Conservation (phyloP, 2,888 invertebrate genomes). For the Papilio demoleus region DNA sequence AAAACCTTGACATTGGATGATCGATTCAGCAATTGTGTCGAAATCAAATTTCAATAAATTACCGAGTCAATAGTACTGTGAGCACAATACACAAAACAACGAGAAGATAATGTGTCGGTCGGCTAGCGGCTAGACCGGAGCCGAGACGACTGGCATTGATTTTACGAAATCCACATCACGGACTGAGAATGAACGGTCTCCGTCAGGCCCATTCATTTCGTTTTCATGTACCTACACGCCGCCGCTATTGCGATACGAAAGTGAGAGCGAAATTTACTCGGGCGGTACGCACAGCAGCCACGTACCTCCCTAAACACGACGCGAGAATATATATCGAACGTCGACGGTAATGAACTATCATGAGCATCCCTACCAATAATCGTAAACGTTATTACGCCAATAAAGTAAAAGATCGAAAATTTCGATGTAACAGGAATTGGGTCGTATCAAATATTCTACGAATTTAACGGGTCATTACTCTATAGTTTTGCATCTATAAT, state of each 20-base stretch:
- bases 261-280: conserved; percentile 81
- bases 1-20: neutral
- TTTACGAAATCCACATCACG: conserved; percentile 80
- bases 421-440: neutral
- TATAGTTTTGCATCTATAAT: neutral
- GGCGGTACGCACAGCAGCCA: conserved; percentile 69
- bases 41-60: conserved; percentile 66
- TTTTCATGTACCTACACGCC: conserved; percentile 75
- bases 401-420: conserved; percentile 14
- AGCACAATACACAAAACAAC: conserved; percentile 70
- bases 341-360: conserved; percentile 51
- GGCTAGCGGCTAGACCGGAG: conserved; percentile 61
- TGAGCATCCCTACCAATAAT: conserved; percentile 40
- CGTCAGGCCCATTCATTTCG: conserved; percentile 81
- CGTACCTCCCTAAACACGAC: conserved; percentile 70
- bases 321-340: conserved; percentile 65
- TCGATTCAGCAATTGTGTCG: conserved; percentile 45
- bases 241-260: conserved; percentile 79
- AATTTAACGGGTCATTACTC: neutral
- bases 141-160: conserved; percentile 78
- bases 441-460: conserved; percentile 4
- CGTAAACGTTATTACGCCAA: neutral
- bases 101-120: conserved; percentile 71
- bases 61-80: conserved; percentile 60
- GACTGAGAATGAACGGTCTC: conserved; percentile 77